Base-by-base conservation (phyloP, 2,888 invertebrate species). In the Sesia apiformis region DNA sequence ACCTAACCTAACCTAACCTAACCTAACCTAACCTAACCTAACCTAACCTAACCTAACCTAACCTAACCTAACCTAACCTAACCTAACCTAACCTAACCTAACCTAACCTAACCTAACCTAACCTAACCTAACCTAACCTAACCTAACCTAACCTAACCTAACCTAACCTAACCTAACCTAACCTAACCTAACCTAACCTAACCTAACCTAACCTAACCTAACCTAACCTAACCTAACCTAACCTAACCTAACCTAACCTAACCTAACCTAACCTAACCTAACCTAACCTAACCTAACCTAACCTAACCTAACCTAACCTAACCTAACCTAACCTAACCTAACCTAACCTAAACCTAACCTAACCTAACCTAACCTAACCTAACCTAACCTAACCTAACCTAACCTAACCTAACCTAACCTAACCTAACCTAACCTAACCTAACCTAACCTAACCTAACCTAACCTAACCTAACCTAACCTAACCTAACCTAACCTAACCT, bases 391-490 rank as follows among this genome's bases (percentile, higher is more conserved):
- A 55, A 55, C 55, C 55, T 55, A 55, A 55, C 55, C 55, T 55
- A 55, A 55, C 55, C 52, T 55, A 55, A 52, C 52, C 55, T 52
- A 55, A 55, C 55, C 55, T 49, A 50, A 60, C 59, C 59, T 59
- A 61, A 59, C 60, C 60, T 58, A 60, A 60, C 60, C 60, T 60
- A 60, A 60, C 60, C 60, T 58, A 58, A 58, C 60, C 60, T 60
- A 60, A 58, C 60, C 60, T 60, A 60, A 58, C 58, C 58, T 60
- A 59, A 57, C 59, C 60, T 60, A 60, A 60, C 60, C 60, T 60
- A 57, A 59, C 58, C 59, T 59, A 59, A 59, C 57, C 58, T 58
- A 59, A 59, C 56, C 59, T 59, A 56, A 56, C 59, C 59, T 59
- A 57, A 57, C 59, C 59, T 59, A 57, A 57, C 59, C 59, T 60